A percentile compares a stretch with the other conserved stretches of the same genome.
Conservation (phyloP, 2,113 vertebrate genomes). For the Peromyscus maniculatus region DNA sequence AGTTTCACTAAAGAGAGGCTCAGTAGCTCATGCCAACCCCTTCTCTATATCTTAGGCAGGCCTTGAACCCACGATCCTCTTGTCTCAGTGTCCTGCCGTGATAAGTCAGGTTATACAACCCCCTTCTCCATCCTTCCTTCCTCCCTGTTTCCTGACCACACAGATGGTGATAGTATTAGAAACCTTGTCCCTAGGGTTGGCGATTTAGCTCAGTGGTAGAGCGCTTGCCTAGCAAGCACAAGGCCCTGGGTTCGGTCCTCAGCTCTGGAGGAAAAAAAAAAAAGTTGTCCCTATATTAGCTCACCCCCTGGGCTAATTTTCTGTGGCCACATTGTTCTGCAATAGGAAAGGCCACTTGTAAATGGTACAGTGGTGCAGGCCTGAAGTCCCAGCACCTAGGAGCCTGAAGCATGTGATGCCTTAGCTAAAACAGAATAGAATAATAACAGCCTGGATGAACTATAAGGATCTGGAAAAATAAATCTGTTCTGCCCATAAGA, state of each 20-base stretch:
- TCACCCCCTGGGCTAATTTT: not conserved
- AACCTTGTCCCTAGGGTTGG: not conserved
- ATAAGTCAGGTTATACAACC: not conserved
- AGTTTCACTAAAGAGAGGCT: not conserved
- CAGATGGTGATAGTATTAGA: not conserved
- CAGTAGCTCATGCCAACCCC: not conserved
- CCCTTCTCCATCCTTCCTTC: not conserved
- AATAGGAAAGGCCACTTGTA: not conserved
- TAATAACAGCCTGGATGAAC: not conserved
- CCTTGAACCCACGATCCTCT: not conserved
- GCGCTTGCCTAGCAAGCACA: too few relatives aligned
- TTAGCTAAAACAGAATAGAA: not conserved
- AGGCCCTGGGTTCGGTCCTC: too few relatives aligned
- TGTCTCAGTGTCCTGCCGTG: not conserved
- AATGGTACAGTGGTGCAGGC: not conserved
- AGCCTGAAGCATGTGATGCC: not conserved
- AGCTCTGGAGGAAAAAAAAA: too few relatives aligned
- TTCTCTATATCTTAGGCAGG: not conserved
- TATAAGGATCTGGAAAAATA: too few relatives aligned
- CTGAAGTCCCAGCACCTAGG: not conserved
- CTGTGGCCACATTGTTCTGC: not conserved
- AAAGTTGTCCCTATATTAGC: not conserved
- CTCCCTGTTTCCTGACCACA: not conserved
- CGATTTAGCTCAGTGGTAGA: too few relatives aligned
- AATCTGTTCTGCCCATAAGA: not conserved